A percentile compares a stretch with the other conserved stretches of the same genome.
Evolutionary conservation across 2,797 vertebrate genomes (phyloP).

Genomic region (Helarctos malayanus): DNA sequence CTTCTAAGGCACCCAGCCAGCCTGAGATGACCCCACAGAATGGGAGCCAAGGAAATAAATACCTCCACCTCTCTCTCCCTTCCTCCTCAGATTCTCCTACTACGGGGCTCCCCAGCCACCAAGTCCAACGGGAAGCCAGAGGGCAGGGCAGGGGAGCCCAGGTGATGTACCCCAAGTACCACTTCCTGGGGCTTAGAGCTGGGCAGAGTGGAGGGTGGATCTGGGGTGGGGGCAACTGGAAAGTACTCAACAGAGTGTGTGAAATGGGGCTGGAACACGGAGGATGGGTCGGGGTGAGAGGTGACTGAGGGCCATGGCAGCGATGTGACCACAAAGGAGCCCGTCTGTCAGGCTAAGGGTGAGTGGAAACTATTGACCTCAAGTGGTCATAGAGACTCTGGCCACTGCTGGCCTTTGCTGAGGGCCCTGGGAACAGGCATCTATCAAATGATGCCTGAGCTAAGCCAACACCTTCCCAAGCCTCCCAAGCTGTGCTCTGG

Average conservation of each 20-base stretch:
- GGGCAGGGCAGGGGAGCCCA: not conserved
- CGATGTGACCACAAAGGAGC: not conserved
- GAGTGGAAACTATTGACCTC: not conserved
- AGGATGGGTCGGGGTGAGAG: fast-evolving
- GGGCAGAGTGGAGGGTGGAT: not conserved
- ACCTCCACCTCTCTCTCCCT: not conserved
- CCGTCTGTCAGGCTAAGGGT: not conserved
- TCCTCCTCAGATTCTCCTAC: not conserved
- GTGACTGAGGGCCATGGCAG: not conserved
- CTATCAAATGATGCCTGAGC: not conserved
- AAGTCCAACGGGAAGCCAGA: not conserved
- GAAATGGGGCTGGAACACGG: not conserved
- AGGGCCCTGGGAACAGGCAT: not conserved
- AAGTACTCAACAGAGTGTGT: fast-evolving
- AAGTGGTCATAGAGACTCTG: fast-evolving
- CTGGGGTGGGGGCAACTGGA: not conserved
- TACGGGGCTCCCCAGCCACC: not conserved
- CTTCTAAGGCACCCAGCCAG: not conserved
- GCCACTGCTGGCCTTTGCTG: not conserved
- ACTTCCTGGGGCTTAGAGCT: not conserved
- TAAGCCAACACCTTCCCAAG: not conserved
- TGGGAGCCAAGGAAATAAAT: not conserved
- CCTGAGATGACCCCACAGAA: not conserved
- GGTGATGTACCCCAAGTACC: fast-evolving
- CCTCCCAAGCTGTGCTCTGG: not conserved